These are phyloP conservation scores for Xylota segnis DNA, from an alignment of 2,888 invertebrate genomes.

Conservation along the genomic window DNA sequence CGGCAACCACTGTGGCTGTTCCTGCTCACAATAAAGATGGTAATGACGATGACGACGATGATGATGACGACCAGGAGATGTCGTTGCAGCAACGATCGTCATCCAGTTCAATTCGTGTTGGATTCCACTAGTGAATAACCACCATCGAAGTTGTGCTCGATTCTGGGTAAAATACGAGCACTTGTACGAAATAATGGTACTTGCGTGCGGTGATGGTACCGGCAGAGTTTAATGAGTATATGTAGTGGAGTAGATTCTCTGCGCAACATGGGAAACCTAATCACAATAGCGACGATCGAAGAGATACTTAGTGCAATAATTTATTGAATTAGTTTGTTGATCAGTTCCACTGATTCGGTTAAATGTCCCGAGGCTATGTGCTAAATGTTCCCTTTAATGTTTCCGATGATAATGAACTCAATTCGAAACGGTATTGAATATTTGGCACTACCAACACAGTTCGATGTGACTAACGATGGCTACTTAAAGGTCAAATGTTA, in stretches of 20 bases:
- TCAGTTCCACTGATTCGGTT: no score
- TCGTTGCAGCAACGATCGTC: slow-evolving; percentile 31
- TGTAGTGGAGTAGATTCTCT: slow-evolving; percentile 18
- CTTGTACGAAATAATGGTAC: slow-evolving; percentile 20
- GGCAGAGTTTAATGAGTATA: slow-evolving; percentile 8
- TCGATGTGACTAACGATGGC: no score
- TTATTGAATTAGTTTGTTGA: no score
- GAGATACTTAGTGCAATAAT: no score
- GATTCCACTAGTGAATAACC: slow-evolving; percentile 16
- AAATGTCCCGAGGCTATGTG: no score
- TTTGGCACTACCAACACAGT: no score
- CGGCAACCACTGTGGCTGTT: neutral
- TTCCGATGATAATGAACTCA: no score
- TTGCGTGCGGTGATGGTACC: slow-evolving; percentile 31
- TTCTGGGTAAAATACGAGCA: slow-evolving; percentile 42
- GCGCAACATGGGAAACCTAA: neutral
- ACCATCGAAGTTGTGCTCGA: slow-evolving; percentile 18
- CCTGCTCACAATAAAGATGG: slow-evolving; percentile 24
- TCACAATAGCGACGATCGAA: no score
- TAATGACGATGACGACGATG: slow-evolving; percentile 4
- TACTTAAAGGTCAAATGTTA: no score
- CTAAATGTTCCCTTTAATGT: no score
- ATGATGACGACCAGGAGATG: slow-evolving; percentile 32
- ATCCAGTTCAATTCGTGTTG: slow-evolving; percentile 34
- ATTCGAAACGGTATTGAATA: no score